phyloP scores from a whole-genome alignment of 2,797 vertebrate genomes.

The Epinephelus malabaricus region DNA sequence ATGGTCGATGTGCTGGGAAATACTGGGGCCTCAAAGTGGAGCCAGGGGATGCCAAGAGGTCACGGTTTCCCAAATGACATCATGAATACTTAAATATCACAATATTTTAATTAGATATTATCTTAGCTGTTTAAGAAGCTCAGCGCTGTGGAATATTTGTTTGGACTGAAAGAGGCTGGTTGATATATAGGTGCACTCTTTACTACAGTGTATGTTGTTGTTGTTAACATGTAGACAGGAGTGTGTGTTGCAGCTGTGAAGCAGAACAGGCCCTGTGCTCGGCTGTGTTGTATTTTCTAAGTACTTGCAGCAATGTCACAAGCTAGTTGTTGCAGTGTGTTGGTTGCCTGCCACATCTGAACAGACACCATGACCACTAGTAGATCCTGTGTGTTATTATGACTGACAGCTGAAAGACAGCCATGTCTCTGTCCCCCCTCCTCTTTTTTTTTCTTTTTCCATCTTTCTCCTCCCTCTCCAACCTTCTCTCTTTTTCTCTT shows the following conservation, averaged over 20 bases:
- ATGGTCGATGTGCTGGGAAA: not conserved
- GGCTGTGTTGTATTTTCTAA: not conserved
- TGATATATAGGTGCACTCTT: not conserved
- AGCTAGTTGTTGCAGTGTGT: not conserved
- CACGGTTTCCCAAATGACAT: not conserved
- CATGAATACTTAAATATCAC: not conserved
- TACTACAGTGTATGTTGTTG: not conserved
- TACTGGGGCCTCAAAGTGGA: not conserved
- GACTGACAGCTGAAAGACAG: slow-evolving; percentile 61
- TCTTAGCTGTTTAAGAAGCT: not conserved
- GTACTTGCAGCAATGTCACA: slow-evolving; percentile 12
- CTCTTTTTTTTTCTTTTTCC: not conserved
- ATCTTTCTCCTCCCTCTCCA: slow-evolving; percentile 5
- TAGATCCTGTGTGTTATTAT: slow-evolving; percentile 31
- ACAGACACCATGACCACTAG: slow-evolving; percentile 42
- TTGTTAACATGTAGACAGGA: not conserved
- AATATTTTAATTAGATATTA: not conserved
- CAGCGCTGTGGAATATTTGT: not conserved
- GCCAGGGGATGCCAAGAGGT: not conserved
- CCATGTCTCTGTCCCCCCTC: slow-evolving; percentile 9
- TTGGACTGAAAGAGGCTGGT: not conserved
- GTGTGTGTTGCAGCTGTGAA: slow-evolving; percentile 1
- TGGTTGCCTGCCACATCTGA: slow-evolving; percentile 24
- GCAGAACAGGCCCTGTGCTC: not conserved
- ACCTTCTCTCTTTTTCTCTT: not conserved